phyloP scores from a whole-genome alignment of 1,140 invertebrate species.

The Camponotus vicinus region DNA sequence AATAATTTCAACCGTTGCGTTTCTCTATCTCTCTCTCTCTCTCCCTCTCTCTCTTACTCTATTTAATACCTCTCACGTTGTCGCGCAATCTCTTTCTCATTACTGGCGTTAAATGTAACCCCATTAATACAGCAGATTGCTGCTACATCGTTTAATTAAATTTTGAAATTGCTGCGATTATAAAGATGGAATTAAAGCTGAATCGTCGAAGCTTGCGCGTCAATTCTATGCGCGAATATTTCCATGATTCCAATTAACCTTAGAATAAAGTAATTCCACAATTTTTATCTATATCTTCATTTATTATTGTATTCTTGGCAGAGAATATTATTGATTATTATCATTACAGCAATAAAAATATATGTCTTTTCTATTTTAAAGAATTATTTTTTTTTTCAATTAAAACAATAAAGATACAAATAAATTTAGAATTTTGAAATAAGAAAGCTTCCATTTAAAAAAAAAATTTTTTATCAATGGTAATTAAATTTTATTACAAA shows the following conservation, averaged over 20 bases:
- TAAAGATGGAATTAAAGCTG: conserved; percentile 52
- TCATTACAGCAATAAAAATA: neutral
- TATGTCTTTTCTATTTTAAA: too few species aligned
- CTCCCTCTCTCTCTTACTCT: conserved; percentile 9
- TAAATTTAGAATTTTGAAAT: neutral
- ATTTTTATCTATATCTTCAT: neutral
- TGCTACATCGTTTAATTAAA: conserved; percentile 57
- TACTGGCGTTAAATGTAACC: conserved; percentile 54
- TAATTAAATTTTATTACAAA: neutral
- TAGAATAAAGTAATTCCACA: conserved; percentile 8
- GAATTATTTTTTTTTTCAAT: too few species aligned
- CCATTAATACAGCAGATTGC: conserved; percentile 57
- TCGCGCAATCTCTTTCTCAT: conserved; percentile 59
- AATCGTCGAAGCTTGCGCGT: conserved; percentile 33
- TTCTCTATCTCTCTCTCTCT: conserved; percentile 22
- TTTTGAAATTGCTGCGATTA: conserved; percentile 53
- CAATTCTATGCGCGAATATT: conserved; percentile 35
- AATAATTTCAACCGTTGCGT: conserved; percentile 54
- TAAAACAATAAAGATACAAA: neutral
- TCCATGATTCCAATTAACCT: conserved; percentile 49
- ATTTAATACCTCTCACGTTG: conserved; percentile 33
- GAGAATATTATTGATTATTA: neutral
- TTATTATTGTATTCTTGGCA: neutral
- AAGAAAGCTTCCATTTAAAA: neutral
- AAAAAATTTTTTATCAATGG: neutral